These are phyloP conservation scores for Tragelaphus eurycerus DNA, from an alignment of 2,797 vertebrate genomes.

Conservation along the genomic window DNA sequence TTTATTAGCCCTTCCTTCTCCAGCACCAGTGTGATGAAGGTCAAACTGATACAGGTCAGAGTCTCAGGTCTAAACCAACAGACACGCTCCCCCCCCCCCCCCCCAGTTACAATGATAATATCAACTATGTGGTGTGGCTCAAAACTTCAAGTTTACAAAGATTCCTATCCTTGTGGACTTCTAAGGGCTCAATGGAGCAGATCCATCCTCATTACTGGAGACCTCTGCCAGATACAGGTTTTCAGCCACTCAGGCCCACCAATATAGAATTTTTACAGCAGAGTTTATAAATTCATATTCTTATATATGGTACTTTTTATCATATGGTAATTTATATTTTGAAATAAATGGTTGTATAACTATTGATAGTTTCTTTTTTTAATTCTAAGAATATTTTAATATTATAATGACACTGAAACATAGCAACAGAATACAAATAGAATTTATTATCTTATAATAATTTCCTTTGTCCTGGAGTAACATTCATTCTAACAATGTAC, in stretches of 20 bases:
- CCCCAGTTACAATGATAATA: not conserved
- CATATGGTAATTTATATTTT: not conserved
- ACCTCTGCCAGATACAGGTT: not conserved
- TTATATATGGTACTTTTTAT: not conserved
- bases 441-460: not conserved
- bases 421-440: constrained; percentile 16
- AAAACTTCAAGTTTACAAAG: not conserved
- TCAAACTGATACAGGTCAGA: not conserved
- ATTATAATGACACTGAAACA: not conserved
- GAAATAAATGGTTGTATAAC: not conserved
- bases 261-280: not conserved
- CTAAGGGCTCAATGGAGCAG: not conserved
- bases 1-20: not conserved
- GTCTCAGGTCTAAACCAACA: not conserved
- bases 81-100: fast-evolving
- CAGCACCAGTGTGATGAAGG: not conserved
- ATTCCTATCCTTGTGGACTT: not conserved
- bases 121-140: not conserved
- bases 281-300: not conserved
- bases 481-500: not conserved
- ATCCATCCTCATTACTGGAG: not conserved
- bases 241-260: not conserved
- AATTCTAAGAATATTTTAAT: constrained; percentile 1
- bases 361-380: not conserved
- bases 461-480: not conserved